Base-by-base conservation (phyloP, 1,140 invertebrate genomes). In the Leptopilina boulardi region DNA sequence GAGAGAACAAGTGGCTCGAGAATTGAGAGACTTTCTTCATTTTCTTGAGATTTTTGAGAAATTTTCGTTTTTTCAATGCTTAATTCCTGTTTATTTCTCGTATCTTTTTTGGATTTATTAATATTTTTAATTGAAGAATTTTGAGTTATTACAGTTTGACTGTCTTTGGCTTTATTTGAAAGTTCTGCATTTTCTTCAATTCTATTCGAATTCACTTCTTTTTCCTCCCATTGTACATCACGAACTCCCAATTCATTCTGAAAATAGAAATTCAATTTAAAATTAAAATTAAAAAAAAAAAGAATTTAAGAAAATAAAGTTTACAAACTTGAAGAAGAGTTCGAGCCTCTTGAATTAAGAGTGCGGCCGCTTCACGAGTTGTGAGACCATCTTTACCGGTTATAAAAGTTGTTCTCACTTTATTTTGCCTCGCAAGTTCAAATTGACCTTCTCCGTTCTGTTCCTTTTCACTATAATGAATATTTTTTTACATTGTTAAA, bases 331-430 rank as follows among this genome's bases (percentile, higher is more conserved):
- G 91, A 81, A 94, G 92, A 38, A 93, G 87, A 83, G 86, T 89
- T 84, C 96, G 93, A 18, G 98, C 97, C 91, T 98, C 96, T 42
- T 92, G 82, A 44, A 99, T 94, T 4, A 99, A 92, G 71, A 96
- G 91, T 76, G 92, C 85, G 19, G 98, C 96, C 18, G 97, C 97
- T 90, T 98, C 94, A 77, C 91, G 92, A 56, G 96, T 94, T 44
- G 96, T 97, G 75, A 98, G 91, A 21, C 95, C 96, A 85, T 94
- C 93, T 88, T 93, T 94, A 15, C 97, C 97, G 1, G 94, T 96
- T 23, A 99, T 94, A 92, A 96, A 98, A 76, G 98, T 92, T 84
- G 93, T 93, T 86, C 93, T 93, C 71, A 93, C 92, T 88, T 94
- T 93, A 66, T 66, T 66, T 30, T 66, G 59, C 6, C 59, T 66